Percentiles rank a stretch among this genome's conserved stretches.
phyloP scores from a whole-genome alignment of 2,113 vertebrate genomes.

The Dipodomys merriami region DNA sequence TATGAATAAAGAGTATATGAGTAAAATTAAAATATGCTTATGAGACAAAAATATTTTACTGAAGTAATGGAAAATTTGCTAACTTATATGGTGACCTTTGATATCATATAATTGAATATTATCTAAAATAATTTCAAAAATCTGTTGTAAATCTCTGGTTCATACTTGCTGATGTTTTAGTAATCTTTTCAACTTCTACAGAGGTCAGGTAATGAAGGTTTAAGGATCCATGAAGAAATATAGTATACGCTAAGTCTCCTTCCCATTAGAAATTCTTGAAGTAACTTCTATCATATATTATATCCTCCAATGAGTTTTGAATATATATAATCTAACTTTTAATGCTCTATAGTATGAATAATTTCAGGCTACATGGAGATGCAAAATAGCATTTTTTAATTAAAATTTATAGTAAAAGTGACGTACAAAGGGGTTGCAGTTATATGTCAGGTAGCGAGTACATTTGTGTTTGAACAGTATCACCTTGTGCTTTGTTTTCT shows the following conservation, averaged over 20 bases:
- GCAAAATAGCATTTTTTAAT: neutral
- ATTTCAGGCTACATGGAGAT: neutral
- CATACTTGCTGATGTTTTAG: neutral
- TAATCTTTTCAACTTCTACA: conserved; percentile 13
- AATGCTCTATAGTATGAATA: neutral
- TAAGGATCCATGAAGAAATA: neutral
- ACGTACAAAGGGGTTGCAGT: too few species aligned
- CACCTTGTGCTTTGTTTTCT: too few species aligned
- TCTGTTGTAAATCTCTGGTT: neutral
- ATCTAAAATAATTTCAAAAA: conserved; percentile 4
- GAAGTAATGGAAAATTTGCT: conserved; percentile 2
- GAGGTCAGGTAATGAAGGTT: neutral
- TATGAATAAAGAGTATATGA: neutral
- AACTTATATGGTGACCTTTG: conserved; percentile 5
- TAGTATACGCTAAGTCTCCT: conserved; percentile 19
- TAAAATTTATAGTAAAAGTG: too few species aligned
- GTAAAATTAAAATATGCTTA: conserved; percentile 12
- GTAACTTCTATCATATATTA: neutral
- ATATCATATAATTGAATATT: neutral
- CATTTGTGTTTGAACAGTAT: too few species aligned
- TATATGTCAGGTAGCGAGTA: too few species aligned
- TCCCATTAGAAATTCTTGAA: conserved; percentile 14
- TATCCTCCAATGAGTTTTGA: neutral
- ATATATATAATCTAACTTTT: neutral
- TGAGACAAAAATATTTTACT: conserved; percentile 35